Conservation (phyloP, 2,888 invertebrate species). For the Parnassius apollo region DNA sequence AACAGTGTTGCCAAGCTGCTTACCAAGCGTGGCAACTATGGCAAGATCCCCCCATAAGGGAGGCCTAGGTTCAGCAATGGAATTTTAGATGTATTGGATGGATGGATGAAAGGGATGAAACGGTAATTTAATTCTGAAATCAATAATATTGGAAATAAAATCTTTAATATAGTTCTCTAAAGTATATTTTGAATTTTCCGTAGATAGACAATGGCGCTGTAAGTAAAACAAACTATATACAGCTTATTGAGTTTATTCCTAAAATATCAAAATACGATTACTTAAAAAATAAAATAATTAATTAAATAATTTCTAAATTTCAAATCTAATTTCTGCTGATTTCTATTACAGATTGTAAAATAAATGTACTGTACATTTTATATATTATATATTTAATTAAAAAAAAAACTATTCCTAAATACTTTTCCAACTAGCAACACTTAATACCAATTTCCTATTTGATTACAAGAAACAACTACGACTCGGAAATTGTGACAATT, state of each 20-base stretch:
- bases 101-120: no score
- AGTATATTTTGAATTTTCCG: no score
- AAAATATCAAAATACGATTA: conserved; percentile 46
- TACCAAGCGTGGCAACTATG: no score
- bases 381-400: not conserved
- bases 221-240: conserved; percentile 35
- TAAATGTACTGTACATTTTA: conserved; percentile 20
- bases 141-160: no score
- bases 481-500: conserved; percentile 1
- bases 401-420: conserved; percentile 17
- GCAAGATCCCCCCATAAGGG: no score
- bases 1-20: no score
- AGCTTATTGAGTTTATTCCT: conserved; percentile 42
- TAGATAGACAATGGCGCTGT: not conserved
- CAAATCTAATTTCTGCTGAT: conserved; percentile 15
- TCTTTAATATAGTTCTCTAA: no score
- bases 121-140: no score
- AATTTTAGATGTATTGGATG: no score
- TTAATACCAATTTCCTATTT: conserved; percentile 21
- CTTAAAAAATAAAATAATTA: conserved; percentile 39
- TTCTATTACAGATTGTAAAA: conserved; percentile 18
- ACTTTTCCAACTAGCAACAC: conserved; percentile 27
- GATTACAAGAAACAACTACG: conserved; percentile 33
- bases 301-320: conserved; percentile 32
- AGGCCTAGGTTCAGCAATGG: no score